phyloP scores from a whole-genome alignment of 1,140 invertebrate species.

The Antheraea mylitta region DNA sequence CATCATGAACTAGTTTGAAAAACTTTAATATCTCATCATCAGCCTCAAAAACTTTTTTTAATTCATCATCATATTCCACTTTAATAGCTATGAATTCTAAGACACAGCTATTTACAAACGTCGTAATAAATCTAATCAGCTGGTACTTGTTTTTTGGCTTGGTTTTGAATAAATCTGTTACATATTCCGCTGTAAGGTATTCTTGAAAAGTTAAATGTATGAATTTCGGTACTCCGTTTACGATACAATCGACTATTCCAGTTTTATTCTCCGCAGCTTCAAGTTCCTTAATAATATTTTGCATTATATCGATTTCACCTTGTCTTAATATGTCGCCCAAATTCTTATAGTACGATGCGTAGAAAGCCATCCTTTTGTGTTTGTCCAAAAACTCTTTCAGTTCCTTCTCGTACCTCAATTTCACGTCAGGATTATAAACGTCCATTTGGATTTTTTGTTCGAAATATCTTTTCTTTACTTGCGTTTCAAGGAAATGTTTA shows the following conservation, averaged over 20 bases:
- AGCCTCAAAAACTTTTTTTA: too few relatives aligned
- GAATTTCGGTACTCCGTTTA: constrained; percentile 5
- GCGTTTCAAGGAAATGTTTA: not conserved
- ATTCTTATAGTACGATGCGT: not conserved
- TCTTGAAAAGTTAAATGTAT: not conserved
- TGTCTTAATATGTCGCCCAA: too few relatives aligned
- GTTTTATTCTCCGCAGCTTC: not conserved
- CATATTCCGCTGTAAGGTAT: not conserved
- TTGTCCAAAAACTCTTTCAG: not conserved
- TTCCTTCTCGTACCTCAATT: constrained; percentile 2
- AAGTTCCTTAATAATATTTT: not conserved
- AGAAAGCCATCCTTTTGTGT: constrained; percentile 17
- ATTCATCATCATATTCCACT: too few relatives aligned
- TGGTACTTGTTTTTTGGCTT: too few relatives aligned
- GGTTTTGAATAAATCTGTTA: not conserved
- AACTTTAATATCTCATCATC: too few relatives aligned
- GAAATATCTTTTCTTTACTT: constrained; percentile 10
- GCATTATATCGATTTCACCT: not conserved
- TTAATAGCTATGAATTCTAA: too few relatives aligned
- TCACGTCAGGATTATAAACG: constrained; percentile 13
- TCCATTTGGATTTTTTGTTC: constrained; percentile 19
- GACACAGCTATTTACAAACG: too few relatives aligned
- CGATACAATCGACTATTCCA: not conserved
- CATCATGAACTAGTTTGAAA: too few relatives aligned
- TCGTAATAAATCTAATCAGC: too few relatives aligned